Percentiles rank a stretch among this genome's conserved stretches.
phyloP scores from a whole-genome alignment of 2,113 vertebrate genomes.

The Chascanopsetta lugubris region DNA sequence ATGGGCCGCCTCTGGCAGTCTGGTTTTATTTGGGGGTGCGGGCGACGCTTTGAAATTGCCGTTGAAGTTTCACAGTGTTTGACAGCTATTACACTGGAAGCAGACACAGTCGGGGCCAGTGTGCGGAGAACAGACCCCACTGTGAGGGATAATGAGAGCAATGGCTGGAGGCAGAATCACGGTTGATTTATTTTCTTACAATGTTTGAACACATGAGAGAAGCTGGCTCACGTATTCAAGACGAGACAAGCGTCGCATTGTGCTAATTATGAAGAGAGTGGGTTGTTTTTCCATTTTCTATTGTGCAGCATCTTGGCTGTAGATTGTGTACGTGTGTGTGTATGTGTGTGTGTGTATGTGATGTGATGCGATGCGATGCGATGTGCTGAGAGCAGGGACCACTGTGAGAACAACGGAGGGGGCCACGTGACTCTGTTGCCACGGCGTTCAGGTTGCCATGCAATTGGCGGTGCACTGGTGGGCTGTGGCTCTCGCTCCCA shows the following conservation, averaged over 20 bases:
- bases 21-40: slow-evolving; percentile 35
- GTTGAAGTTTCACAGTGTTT: slow-evolving; percentile 59
- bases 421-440: slow-evolving; percentile 76
- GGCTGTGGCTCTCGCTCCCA: slow-evolving; percentile 35
- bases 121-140: slow-evolving; percentile 32
- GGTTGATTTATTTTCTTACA: neutral
- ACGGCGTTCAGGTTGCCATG: slow-evolving; percentile 70
- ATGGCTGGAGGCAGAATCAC: slow-evolving; percentile 7
- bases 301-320: slow-evolving; percentile 14
- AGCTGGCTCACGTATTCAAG: slow-evolving; percentile 5
- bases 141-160: slow-evolving; percentile 26
- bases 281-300: neutral
- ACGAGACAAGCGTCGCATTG: neutral
- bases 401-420: slow-evolving; percentile 46
- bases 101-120: slow-evolving; percentile 22
- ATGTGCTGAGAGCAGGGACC: slow-evolving; percentile 55
- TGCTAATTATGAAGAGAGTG: neutral
- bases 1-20: slow-evolving; percentile 55
- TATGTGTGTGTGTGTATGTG: slow-evolving; percentile 7
- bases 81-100: slow-evolving; percentile 57
- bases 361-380: slow-evolving; percentile 41
- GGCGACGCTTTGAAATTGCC: slow-evolving; percentile 60
- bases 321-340: neutral
- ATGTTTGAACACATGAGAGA: slow-evolving; percentile 11
- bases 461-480: slow-evolving; percentile 60